Evolutionary conservation across 2,797 vertebrate species (phyloP).

Genomic region (Clarias platycephalus): DNA sequence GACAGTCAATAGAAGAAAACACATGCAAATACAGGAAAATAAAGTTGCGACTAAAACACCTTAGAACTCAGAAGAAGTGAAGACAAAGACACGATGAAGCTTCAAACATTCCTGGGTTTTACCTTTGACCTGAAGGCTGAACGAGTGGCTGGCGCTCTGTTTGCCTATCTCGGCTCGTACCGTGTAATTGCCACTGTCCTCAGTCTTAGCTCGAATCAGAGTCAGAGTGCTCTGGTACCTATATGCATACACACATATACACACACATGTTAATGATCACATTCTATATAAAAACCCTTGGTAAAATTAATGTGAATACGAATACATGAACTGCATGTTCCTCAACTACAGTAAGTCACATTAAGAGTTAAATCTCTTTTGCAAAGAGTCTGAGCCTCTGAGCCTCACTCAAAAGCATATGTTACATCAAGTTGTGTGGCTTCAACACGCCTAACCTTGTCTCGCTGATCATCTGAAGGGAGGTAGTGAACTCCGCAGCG

Average conservation of each 20-base stretch:
- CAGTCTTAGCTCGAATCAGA: conserved; percentile 92
- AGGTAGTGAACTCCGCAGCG: conserved; percentile 88
- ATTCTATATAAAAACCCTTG: background rate
- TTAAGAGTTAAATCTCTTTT: conserved; percentile 6
- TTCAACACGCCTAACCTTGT: conserved; percentile 77
- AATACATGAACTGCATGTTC: background rate
- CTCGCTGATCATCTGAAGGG: conserved; percentile 76
- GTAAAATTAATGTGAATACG: background rate
- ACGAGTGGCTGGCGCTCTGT: conserved; percentile 76
- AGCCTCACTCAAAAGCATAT: background rate
- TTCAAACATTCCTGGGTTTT: conserved; percentile 53
- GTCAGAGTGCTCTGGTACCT: conserved; percentile 87
- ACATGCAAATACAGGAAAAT: conserved; percentile 47
- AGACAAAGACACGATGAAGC: background rate
- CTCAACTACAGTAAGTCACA: background rate
- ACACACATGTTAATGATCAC: background rate
- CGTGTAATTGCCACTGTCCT: conserved; percentile 95
- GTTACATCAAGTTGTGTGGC: background rate
- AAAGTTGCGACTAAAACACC: conserved; percentile 6
- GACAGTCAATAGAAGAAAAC: conserved; percentile 23
- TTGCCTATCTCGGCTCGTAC: conserved; percentile 85
- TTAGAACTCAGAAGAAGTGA: conserved; percentile 14
- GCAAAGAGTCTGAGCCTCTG: background rate
- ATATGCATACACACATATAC: conserved; percentile 48
- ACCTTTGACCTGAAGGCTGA: conserved; percentile 92